Conservation (phyloP, 1,140 invertebrate species). For the Geopemphigus sp. region DNA sequence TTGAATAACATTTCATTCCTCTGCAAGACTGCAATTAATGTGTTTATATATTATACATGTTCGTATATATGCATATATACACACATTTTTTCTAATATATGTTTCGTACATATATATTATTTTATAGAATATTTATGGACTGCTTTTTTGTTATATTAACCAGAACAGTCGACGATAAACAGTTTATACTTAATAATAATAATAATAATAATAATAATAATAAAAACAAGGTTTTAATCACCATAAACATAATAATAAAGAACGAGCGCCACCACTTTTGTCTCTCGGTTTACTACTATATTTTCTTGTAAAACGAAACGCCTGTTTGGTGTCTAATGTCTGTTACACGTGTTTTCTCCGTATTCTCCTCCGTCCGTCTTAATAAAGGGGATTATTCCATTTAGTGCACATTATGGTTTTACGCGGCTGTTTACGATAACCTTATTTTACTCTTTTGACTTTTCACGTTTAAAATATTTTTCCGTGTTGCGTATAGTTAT, state of each 20-base stretch:
- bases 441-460: slow-evolving; percentile 20
- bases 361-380: neutral
- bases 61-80: no score
- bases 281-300: no score
- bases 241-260: slow-evolving; percentile 13
- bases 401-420: neutral
- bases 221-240: slow-evolving; percentile 29
- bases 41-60: neutral
- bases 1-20: no score
- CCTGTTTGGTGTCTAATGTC: slow-evolving; percentile 24
- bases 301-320: slow-evolving; percentile 24
- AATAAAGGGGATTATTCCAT: neutral
- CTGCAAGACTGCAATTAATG: no score
- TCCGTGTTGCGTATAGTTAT: neutral
- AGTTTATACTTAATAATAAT: neutral
- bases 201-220: neutral
- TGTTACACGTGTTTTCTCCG: slow-evolving; percentile 25
- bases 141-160: slow-evolving; percentile 17
- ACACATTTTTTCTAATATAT: neutral
- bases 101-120: neutral
- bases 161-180: slow-evolving; percentile 13
- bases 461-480: slow-evolving; percentile 23
- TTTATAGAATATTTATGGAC: neutral
- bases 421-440: slow-evolving; percentile 7
- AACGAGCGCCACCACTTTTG: neutral